Base-by-base conservation (phyloP, 2,797 vertebrate genomes). In the Poliocrania exsul region DNA sequence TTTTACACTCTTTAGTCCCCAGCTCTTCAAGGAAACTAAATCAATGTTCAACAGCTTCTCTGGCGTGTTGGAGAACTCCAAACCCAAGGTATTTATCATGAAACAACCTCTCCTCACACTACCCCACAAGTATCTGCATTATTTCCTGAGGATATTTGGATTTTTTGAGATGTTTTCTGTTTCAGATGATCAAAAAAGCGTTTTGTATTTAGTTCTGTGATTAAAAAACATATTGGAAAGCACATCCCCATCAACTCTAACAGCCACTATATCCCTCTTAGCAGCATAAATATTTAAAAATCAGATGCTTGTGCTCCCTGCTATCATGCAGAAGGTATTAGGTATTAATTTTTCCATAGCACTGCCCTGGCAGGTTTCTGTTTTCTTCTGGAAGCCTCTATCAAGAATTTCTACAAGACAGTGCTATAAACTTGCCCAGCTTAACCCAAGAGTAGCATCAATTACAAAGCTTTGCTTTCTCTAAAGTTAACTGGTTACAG, bases 1-100 rank as follows among this genome's bases (percentile, higher is more conserved):
- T 93, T 91, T 92, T 77, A 79, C 75, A 81, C 56, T 88, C 44
- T 28, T 94, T 90, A 92, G 70, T 92, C 77, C 90, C 83, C 49
- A 79, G 81, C 81, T 95, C 60, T 96, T 96, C 92, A 81, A 92
- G 73, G 88, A 84, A 88, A 88, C 54, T 13, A 81, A 83, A 88
- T 75, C 77, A 86, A 47, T 54, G 83, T 73, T 92, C 77, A 62
- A 26, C 85, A 90, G 85, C 93, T 86, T 82, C 62, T 93, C 58
- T 38, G 47, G 25, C 21, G 58, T 44, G 56, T 16, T 53, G 37
- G 38, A 90, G 62, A 95, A 66, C 26, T 75, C 78, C 37, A 81
- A 81, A 89, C 72, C 12, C 62, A 81, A 77, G 28, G 58, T 38
- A 25, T n/a, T 51, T 65, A 42, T 54, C 58, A 69, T 46, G 51